A percentile compares a stretch with the other conserved stretches of the same genome.
phyloP scores from a whole-genome alignment of 2,797 vertebrate genomes.

The Clarias laeviceps region DNA sequence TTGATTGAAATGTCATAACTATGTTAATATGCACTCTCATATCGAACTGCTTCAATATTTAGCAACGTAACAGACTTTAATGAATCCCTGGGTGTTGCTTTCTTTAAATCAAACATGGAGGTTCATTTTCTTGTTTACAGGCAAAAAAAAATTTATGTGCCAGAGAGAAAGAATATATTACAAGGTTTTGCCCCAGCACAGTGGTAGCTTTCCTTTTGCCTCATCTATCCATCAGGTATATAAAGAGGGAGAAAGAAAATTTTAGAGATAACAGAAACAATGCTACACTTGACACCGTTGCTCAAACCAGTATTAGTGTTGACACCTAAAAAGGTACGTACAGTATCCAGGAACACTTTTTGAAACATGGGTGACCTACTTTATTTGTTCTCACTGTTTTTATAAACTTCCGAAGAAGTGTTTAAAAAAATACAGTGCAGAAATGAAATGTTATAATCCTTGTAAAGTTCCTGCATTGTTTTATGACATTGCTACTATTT shows the following conservation, averaged over 20 bases:
- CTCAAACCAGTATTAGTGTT: background rate
- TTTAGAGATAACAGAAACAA: background rate
- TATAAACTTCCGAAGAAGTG: background rate
- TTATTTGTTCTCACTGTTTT: slow-evolving; percentile 8
- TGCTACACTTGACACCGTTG: background rate
- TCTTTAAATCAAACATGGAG: slow-evolving; percentile 31
- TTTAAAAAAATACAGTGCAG: background rate
- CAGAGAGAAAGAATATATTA: slow-evolving; percentile 39
- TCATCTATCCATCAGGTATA: background rate
- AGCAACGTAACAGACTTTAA: background rate
- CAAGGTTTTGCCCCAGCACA: slow-evolving; percentile 40
- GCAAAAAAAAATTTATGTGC: slow-evolving; percentile 41
- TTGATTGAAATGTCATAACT: slow-evolving; percentile 55
- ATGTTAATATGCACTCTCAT: slow-evolving; percentile 28
- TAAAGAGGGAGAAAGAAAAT: background rate
- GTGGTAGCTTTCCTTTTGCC: slow-evolving; percentile 15
- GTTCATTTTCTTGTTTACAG: slow-evolving; percentile 33
- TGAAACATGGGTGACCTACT: background rate
- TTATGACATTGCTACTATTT: background rate
- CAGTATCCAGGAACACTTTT: background rate
- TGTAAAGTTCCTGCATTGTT: background rate
- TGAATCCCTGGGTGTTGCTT: background rate
- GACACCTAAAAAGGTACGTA: slow-evolving; percentile 23
- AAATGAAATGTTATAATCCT: background rate
- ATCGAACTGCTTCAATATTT: slow-evolving; percentile 16